Evolutionary conservation across 2,888 invertebrate genomes (phyloP), one percentile per base, ranked within the genome.

Genomic region (Antheraea assamensis): DNA sequence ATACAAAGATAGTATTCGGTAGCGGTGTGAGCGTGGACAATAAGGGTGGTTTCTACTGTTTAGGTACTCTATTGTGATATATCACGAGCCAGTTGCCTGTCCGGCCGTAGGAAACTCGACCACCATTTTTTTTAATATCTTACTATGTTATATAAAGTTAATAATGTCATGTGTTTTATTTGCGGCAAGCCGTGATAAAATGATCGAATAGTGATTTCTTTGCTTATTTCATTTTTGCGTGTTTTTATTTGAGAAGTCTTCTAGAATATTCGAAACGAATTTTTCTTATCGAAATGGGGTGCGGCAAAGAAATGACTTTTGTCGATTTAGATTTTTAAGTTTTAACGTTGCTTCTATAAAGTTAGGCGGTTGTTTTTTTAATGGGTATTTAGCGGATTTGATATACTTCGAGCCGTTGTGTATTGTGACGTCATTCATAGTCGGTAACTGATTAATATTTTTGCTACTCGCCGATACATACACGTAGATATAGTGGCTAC

Each of bases 1-100:
- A 92, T 92, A 93, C 92, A 83, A 84, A 84, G 85, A 82, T 91
- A 92, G 90, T 90, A 85, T 90, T 90, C 87, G 30, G 87, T 89
- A 89, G 88, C 81, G 85, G 89, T 82, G 88, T 88, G 91, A 89
- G 88, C 86, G 89, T 87, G 92, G 93, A 93, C 94, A 94, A 93
- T 94, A 93, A 76, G 58, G 88, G 89, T 90, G 90, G 91, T 88
- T 83, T 82, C 87, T 86, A 87, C 87, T 85, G 84, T 83, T 85
- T 24, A 84, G 81, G 31, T 68, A 68, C 35, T 35, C 79, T 83
- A 86, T 83, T 91, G 92, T 90, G 91, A 91, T 91, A 91, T 82
- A 85, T 82, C 74, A 78, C 76, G 81, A 85, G 86, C 86, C 85
- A 85, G 84, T 64, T 17, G 61, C 61, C 30, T 64, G 61, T 64